phyloP scores from a whole-genome alignment of 2,113 vertebrate genomes.

The Chaetops frenatus region DNA sequence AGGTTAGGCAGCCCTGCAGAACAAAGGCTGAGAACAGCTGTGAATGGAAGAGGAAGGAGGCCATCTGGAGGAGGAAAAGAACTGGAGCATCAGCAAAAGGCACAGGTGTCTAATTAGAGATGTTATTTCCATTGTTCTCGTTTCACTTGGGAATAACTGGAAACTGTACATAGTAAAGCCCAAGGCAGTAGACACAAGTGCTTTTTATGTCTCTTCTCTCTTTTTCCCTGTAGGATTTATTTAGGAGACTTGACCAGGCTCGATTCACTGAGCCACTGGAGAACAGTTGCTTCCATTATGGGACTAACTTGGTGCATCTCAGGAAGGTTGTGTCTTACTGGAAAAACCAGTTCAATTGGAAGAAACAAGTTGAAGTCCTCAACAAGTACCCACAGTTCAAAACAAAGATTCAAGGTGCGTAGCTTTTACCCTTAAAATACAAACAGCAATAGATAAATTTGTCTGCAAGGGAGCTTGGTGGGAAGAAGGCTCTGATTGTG shows the following conservation, averaged over 20 bases:
- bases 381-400: slow-evolving; percentile 79
- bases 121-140: neutral
- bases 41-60: slow-evolving; percentile 7
- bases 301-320: slow-evolving; percentile 64
- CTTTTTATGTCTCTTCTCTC: neutral
- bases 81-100: neutral
- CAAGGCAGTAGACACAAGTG: neutral
- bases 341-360: slow-evolving; percentile 75
- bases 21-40: neutral
- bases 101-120: neutral
- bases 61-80: slow-evolving; percentile 1
- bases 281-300: slow-evolving; percentile 71
- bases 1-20: neutral
- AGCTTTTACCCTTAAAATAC: neutral
- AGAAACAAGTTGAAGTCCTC: slow-evolving; percentile 73
- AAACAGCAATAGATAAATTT: neutral
- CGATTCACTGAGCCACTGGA: slow-evolving; percentile 68
- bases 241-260: slow-evolving; percentile 66
- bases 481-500: neutral
- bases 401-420: slow-evolving; percentile 79
- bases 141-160: neutral
- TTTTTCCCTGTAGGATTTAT: slow-evolving; percentile 62
- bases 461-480: neutral
- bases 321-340: slow-evolving; percentile 73
- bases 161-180: neutral